Evolutionary conservation across 2,888 invertebrate species (phyloP), one percentile per base, ranked within the genome.

Genomic region (Apeira syringaria): DNA sequence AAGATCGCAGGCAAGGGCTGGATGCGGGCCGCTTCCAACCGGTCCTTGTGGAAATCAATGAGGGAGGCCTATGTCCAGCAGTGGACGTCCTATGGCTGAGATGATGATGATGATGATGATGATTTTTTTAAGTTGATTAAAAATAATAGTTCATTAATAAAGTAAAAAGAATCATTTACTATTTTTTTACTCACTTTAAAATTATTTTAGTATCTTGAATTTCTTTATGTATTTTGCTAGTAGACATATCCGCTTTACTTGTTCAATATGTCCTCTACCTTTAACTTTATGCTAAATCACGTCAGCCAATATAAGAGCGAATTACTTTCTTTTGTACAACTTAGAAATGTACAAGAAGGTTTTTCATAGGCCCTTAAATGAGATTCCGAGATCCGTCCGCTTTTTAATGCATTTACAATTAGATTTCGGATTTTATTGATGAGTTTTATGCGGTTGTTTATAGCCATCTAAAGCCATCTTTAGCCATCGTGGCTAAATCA

Each of bases 231-330:
- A n/a, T n/a, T n/a, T n/a, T n/a, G n/a, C n/a, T n/a, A n/a, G n/a
- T n/a, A n/a, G n/a, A n/a, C n/a, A 20, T 20, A 7, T 8, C 39
- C 72, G 71, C 75, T 11, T 54, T 25, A 26, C 39, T 42, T 7
- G 2, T 9, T 15, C 26, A 64, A 55, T 43, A n/a, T 41, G 39
- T 0, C 1, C 45, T 3, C 20, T 38, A n/a, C 57, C 53, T 59
- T 54, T 51, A 36, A 69, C 59, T 80, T 78, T 75, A 80, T 77
- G 81, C 80, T 79, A 77, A 82, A 82, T 82, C 81, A 83, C 80
- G 64, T 60, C 61, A 58, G 48, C 68, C 75, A 75, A 81, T 79
- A 75, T 67, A 75, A 74, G 67, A 59, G 64, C 56, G 69, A 80
- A 83, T 82, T 81, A 81, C 75, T 18, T 75, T 78, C 77, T 67